A percentile compares a stretch with the other conserved stretches of the same genome.
Evolutionary conservation across 2,797 vertebrate genomes (phyloP).

Genomic region (Enteromius unitaeniatus): DNA sequence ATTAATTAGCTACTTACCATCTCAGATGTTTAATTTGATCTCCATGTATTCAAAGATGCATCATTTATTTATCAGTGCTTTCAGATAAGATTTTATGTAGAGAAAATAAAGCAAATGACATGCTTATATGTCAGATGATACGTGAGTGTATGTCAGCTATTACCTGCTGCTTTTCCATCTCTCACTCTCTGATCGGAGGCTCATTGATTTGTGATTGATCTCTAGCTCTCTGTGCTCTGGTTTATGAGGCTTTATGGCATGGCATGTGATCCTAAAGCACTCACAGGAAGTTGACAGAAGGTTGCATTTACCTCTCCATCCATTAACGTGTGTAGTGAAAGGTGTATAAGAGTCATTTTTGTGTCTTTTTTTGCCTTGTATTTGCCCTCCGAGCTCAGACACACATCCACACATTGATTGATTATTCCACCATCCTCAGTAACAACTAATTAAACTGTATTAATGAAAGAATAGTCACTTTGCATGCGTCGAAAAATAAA

Average conservation of each 20-base stretch:
- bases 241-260: conserved; percentile 75
- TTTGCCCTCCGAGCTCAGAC: not conserved
- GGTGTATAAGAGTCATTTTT: conserved; percentile 45
- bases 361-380: conserved; percentile 66
- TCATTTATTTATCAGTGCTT: not conserved
- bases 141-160: not conserved
- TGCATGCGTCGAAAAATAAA: not conserved
- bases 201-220: conserved; percentile 15
- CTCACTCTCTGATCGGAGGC: not conserved
- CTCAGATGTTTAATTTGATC: not conserved
- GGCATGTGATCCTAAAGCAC: conserved; percentile 65
- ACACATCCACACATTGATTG: not conserved
- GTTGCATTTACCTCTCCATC: conserved; percentile 68
- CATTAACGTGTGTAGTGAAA: conserved; percentile 67
- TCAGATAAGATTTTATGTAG: not conserved
- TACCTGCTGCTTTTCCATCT: not conserved
- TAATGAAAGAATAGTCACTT: not conserved
- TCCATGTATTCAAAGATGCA: not conserved
- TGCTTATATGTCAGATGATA: not conserved
- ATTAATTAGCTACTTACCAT: not conserved
- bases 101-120: not conserved
- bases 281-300: conserved; percentile 75
- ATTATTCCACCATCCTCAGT: conserved; percentile 11
- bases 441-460: not conserved
- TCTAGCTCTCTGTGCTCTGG: conserved; percentile 62